Evolutionary conservation across 2,113 vertebrate species (phyloP), one percentile per base, ranked within the genome.

Genomic region (Felis chaus): DNA sequence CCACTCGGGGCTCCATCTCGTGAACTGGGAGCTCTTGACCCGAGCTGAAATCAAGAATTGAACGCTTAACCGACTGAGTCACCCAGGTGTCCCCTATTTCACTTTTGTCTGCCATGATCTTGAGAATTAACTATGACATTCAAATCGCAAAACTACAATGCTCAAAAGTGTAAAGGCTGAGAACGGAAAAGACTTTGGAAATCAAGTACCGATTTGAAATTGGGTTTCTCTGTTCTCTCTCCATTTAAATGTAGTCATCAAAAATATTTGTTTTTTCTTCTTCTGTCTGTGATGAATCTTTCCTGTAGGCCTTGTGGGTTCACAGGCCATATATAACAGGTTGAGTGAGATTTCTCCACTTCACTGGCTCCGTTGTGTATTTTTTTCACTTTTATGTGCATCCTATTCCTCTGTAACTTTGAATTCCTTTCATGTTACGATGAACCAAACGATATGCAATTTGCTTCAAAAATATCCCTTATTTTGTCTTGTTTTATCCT

Each of bases 191-290:
- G 29, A 63, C 25, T 91, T 73, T 68, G 82, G 66, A 88, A 81
- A 92, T 57, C 68, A 87, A 61, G n/a, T 39, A 39, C 5, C 29
- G 29, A 68, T 91, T 48, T 88, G 57, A 94, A 74, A 94, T 73
- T 53, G 23, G 18, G 23, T 14, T 66, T 69, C 25, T 82, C 61
- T 48, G 1, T 53, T 81, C 36, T 61, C 8, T 92, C 31, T 86
- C 66, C 74, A 74, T 91, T 55, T 94, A 31, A 45, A 80, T 86
- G 9, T 76, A 18, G 29, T 91, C 33, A 91, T 74, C 65, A 73
- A 74, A 94, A 55, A 41, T 55, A 84, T 86, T 74, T 87, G 23
- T 96, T 82, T 91, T 91, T 57, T 74, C 57, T 36, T 85, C 16
- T 73, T 90, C 78, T 71, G 53, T 57, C 74, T 41, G 41, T 65